Conservation (phyloP, 2,797 vertebrate genomes). For the Pachyuromys duprasi region DNA sequence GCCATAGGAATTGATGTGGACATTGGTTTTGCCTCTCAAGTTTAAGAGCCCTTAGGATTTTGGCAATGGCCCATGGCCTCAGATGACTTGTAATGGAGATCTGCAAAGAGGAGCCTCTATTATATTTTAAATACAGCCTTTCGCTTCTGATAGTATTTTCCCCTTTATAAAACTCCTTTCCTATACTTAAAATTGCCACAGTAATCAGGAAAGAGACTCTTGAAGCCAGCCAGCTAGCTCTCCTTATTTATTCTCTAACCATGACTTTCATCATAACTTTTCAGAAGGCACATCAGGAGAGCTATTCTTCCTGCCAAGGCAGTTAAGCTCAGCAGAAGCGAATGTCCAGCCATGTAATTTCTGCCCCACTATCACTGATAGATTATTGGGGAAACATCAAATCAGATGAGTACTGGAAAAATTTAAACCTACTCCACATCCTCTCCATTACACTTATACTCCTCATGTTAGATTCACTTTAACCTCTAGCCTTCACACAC, state of each 20-base stretch:
- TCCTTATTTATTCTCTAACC: slow-evolving; percentile 67
- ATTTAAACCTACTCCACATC: slow-evolving; percentile 23
- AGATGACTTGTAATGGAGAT: slow-evolving; percentile 22
- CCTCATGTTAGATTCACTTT: slow-evolving; percentile 10
- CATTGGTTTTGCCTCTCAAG: slow-evolving; percentile 58
- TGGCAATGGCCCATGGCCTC: background rate
- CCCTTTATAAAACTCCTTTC: slow-evolving; percentile 22
- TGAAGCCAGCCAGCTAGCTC: slow-evolving; percentile 17
- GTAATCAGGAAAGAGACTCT: slow-evolving; percentile 69
- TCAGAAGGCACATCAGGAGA: slow-evolving; percentile 51
- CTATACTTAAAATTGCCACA: slow-evolving; percentile 53
- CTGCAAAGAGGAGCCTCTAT: slow-evolving; percentile 9
- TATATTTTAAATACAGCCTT: slow-evolving; percentile 58
- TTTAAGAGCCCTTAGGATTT: slow-evolving; percentile 41
- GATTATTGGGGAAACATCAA: slow-evolving; percentile 65
- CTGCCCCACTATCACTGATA: slow-evolving; percentile 63
- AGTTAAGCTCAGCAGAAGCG: slow-evolving; percentile 69
- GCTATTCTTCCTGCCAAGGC: slow-evolving; percentile 60
- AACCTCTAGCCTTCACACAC: background rate
- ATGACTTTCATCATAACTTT: slow-evolving; percentile 74
- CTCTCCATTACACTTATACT: background rate
- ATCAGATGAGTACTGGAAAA: slow-evolving; percentile 64
- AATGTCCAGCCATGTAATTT: slow-evolving; percentile 69
- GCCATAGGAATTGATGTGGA: slow-evolving; percentile 30
- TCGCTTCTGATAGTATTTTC: slow-evolving; percentile 38